Base-by-base conservation (phyloP, 2,113 vertebrate genomes). In the Charadrius vociferus region DNA sequence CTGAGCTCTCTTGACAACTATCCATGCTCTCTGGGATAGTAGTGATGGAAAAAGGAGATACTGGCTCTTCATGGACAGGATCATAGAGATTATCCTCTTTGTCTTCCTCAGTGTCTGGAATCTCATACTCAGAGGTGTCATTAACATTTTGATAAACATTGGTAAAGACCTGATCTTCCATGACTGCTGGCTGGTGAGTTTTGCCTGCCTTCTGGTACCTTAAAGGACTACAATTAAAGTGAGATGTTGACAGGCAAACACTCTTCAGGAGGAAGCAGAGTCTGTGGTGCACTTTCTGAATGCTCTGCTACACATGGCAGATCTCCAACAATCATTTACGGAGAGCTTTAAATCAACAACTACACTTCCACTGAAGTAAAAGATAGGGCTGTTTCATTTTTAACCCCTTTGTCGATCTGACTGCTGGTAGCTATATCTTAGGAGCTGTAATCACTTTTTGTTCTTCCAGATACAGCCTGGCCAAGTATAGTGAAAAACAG, bases 281-380 rank as follows among this genome's bases (percentile, higher is more conserved):
- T 53, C 85, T 94, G 85, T 50, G 71, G 53, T 72, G 34, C n/a
- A 71, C 93, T 92, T 97, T 97, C 93, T 75, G 92, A 95, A 88
- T 18, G 45, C 81, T 92, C 91, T 87, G 96, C 91, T 97, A 92
- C 93, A 86, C 86, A 88, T 96, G 97, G 97, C 95, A 97, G 82
- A 79, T 72, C 89, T 98, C 97, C 95, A 97, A 82, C 97, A 98
- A 98, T 98, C 97, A 98, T 98, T 98, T 98, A 98, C 98, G 3
- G 27, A 95, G 97, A 92, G 63, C 91, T 95, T 97, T 97, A 97
- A 97, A 95, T 96, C 98, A 95, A 94, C 92, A 98, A 94, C 95
- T 95, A 83, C 83, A 80, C 86, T 97, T 95, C 72, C 94, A 95
- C 14, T 41, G 49, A 93, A 86, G 37, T 71, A 61, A 67, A 88